Evolutionary conservation across 1,140 invertebrate genomes (phyloP), one percentile per base, ranked within the genome.

Genomic region (Zaprionus camerounensis): DNA sequence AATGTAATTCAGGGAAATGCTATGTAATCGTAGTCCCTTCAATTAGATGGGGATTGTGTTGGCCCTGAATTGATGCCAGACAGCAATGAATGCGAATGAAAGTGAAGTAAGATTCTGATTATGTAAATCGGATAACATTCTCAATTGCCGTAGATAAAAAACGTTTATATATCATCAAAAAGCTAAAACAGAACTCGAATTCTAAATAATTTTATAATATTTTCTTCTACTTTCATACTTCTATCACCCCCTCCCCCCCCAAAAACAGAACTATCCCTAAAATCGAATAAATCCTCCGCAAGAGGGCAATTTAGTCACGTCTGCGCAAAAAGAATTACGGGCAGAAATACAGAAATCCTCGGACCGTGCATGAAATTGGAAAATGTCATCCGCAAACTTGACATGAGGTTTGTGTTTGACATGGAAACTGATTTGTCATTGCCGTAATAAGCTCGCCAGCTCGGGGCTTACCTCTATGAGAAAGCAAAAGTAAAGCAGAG

Each of bases 371-470:
- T 75, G 77, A 87, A 87, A 88, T 87, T 87, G 83, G 80, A 87
- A 86, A 88, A 83, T 75, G 83, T 84, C 71, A 82, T 44, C 53
- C 46, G 58, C 76, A 82, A 86, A 80, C 71, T 87, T 87, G 80
- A 80, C 84, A 74, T 74, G 76, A 51, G 72, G 69, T 75, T 76
- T 87, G 80, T 69, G 70, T 84, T 88, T 87, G 84, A 90, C 84
- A 87, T 67, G 84, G 88, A 87, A 88, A 88, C 84, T 90, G 84
- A 88, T 88, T 88, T 88, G 85, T 88, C 84, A 88, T 88, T 51
- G 71, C 66, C 38, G 81, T 88, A 88, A 90, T 90, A 75, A 88
- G 84, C 84, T 90, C 22, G 67, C 65, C 68, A 69, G 84, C 84
- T 74, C 70, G 81, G 41, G 41, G 73, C 74, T 67, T 65, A 51